Conservation (phyloP, 2,797 vertebrate species). For the Enteromius argenteus region DNA sequence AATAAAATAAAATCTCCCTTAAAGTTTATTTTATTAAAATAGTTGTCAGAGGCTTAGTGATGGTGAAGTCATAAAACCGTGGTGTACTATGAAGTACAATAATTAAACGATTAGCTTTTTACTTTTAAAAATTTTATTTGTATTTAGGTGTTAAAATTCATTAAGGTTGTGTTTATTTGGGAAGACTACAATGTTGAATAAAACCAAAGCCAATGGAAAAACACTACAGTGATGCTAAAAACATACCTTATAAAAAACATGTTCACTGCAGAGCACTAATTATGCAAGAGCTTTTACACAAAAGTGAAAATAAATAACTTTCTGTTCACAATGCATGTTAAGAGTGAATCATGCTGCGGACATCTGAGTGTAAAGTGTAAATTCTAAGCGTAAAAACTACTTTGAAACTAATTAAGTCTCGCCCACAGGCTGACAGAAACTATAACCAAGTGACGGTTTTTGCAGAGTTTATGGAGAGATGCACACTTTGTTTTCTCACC, state of each 20-base stretch:
- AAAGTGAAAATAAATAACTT: not conserved
- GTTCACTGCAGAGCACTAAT: not conserved
- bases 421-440: not conserved
- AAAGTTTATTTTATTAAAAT: not conserved
- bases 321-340: not conserved
- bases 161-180: not conserved
- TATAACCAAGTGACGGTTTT: not conserved
- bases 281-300: not conserved
- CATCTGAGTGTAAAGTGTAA: not conserved
- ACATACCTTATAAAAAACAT: not conserved
- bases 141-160: not conserved
- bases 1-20: not conserved
- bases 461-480: constrained; percentile 1
- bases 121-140: not conserved
- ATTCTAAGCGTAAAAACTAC: not conserved
- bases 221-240: not conserved
- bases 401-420: not conserved
- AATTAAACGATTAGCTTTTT: not conserved
- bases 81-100: not conserved
- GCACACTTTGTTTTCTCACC: not conserved
- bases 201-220: not conserved
- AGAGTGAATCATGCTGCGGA: not conserved
- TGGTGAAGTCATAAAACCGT: not conserved
- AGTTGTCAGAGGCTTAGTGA: not conserved
- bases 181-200: too few relatives aligned